phyloP scores from a whole-genome alignment of 2,113 vertebrate genomes.

The Ictalurus furcatus region DNA sequence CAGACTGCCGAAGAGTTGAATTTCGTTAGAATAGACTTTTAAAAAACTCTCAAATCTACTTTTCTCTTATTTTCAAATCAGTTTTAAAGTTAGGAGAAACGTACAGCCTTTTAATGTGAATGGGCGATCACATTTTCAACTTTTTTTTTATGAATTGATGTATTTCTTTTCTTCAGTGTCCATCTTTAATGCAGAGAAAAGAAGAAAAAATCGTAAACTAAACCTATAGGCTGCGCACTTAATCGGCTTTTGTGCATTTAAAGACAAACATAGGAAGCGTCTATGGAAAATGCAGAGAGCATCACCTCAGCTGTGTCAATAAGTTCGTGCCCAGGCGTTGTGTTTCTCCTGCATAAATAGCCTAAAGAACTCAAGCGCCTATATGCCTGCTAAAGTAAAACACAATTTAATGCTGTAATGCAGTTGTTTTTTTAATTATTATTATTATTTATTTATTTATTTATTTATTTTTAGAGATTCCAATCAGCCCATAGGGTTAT shows the following conservation, averaged over 20 bases:
- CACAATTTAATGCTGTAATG: background rate
- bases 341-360: slow-evolving; percentile 40
- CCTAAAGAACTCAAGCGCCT: background rate
- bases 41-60: background rate
- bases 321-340: slow-evolving; percentile 10
- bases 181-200: background rate
- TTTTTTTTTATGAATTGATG: background rate
- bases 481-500: background rate
- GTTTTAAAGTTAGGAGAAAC: background rate
- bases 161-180: background rate
- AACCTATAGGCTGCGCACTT: background rate
- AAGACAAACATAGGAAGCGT: background rate
- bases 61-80: background rate
- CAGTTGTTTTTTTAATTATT: too few relatives aligned
- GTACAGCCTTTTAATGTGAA: background rate
- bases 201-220: background rate
- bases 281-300: slow-evolving; percentile 41
- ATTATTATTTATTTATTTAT: too few relatives aligned
- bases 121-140: background rate
- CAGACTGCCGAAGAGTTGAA: background rate
- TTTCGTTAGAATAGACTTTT: slow-evolving; percentile 12
- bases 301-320: slow-evolving; percentile 53
- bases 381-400: background rate
- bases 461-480: background rate
- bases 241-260: background rate